Conservation (phyloP, 2,888 invertebrate species). For the Ornithoptera priamus region DNA sequence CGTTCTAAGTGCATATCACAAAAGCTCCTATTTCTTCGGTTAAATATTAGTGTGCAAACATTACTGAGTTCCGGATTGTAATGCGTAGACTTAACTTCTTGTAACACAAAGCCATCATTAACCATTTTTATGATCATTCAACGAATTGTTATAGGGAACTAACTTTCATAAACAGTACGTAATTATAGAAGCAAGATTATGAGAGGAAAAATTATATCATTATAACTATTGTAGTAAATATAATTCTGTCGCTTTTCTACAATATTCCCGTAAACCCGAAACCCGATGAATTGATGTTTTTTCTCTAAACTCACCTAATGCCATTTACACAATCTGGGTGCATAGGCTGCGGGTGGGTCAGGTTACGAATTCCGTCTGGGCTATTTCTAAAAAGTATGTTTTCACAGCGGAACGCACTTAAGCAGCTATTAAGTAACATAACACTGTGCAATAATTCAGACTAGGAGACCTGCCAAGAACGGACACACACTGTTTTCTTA, state of each 20-base stretch:
- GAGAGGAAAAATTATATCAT: background rate
- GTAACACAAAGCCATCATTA: too few species aligned
- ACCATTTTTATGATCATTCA: too few species aligned
- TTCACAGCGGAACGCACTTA: constrained; percentile 74
- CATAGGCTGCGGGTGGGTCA: constrained; percentile 63
- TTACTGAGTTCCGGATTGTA: too few species aligned
- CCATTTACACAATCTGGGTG: constrained; percentile 72
- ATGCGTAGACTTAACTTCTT: too few species aligned
- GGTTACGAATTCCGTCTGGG: constrained; percentile 57
- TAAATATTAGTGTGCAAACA: too few species aligned
- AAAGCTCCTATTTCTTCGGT: too few species aligned
- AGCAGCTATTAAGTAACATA: constrained; percentile 66
- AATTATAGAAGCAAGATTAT: too few species aligned
- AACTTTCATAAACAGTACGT: too few species aligned
- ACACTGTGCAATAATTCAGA: constrained; percentile 58
- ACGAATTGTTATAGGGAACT: too few species aligned
- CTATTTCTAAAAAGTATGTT: constrained; percentile 79
- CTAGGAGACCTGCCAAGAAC: constrained; percentile 67
- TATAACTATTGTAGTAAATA: background rate
- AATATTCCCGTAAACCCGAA: constrained; percentile 17
- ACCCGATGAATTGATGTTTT: constrained; percentile 52
- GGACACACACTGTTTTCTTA: constrained; percentile 20
- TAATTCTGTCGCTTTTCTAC: background rate
- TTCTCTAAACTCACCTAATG: constrained; percentile 70
- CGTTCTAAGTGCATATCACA: too few species aligned